Base-by-base conservation (phyloP, 2,888 invertebrate genomes). In the Chloromyia formosa region DNA sequence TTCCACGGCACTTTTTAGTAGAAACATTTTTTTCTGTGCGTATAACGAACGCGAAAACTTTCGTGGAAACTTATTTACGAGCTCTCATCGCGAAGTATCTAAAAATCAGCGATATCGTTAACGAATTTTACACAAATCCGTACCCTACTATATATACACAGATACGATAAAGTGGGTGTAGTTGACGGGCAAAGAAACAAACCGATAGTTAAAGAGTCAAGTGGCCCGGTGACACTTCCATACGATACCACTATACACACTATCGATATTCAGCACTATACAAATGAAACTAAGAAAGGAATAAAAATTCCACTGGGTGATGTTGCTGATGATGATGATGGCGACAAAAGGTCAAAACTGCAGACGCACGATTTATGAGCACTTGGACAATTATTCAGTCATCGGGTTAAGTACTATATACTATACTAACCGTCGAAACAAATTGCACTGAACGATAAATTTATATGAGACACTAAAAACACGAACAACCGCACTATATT, bases 331-430 rank as follows among this genome's bases (percentile, higher is more conserved):
- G 12, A 5, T 62, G n/a, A n/a, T n/a, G n/a, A 16, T 62, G 16
- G 62, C 40, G 40, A 35, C 7, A 35, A 62, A 62, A 62, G 62
- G 62, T 62, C 62, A 62, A 40, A n/a, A 62, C 40, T 35, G 62
- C 62, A 35, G 7, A 35, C 27, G 27, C 27, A 35, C 27, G 27
- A 35, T 35, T 35, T 35, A 35, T 7, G 27, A 35, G 27, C 27
- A 35, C 27, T 35, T 35, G 27, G 27, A 4, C 27, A 35, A 35
- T 35, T 4, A 7, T n/a, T n/a, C n/a, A n/a, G n/a, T n/a, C n/a
- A 35, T 35, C 27, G 27, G 7, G 27, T 35, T 35, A 35, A 35
- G 3, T 35, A 4, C 2, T 35, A 7, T 2, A 35, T 35, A 2
- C 7, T 4, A 35, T 35, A 35, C 27, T 35, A 35, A 35, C 27